phyloP scores from a whole-genome alignment of 2,888 invertebrate species.

The Acanthosepion pharaonis region DNA sequence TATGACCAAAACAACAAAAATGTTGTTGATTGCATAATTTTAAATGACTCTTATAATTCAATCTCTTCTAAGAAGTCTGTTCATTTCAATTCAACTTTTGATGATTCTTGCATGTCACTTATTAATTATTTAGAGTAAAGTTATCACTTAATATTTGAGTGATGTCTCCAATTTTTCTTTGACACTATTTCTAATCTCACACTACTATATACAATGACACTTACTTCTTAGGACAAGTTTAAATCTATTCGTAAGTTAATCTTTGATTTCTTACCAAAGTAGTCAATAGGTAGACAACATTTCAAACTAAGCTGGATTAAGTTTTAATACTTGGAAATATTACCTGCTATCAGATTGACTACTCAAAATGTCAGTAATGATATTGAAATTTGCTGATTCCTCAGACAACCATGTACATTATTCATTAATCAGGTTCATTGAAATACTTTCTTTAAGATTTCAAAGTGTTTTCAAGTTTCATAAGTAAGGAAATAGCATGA shows the following conservation, averaged over 20 bases:
- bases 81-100: too few species aligned
- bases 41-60: too few species aligned
- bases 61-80: too few species aligned
- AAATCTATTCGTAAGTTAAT: neutral
- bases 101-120: too few species aligned
- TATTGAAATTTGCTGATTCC: neutral
- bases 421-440: neutral
- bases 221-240: neutral
- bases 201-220: neutral
- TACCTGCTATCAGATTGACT: neutral
- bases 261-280: neutral
- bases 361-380: slow-evolving; percentile 33
- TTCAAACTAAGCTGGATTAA: neutral
- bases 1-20: too few species aligned
- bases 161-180: neutral
- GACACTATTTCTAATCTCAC: neutral
- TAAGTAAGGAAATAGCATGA: neutral
- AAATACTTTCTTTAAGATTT: neutral
- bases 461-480: neutral
- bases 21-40: too few species aligned
- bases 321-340: neutral
- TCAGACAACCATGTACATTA: neutral
- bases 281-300: neutral
- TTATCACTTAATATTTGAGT: neutral
- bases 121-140: too few species aligned